A percentile compares a stretch with the other conserved stretches of the same genome.
Conservation (phyloP, 2,888 invertebrate species). For the Thysanoteuthis rhombus region DNA sequence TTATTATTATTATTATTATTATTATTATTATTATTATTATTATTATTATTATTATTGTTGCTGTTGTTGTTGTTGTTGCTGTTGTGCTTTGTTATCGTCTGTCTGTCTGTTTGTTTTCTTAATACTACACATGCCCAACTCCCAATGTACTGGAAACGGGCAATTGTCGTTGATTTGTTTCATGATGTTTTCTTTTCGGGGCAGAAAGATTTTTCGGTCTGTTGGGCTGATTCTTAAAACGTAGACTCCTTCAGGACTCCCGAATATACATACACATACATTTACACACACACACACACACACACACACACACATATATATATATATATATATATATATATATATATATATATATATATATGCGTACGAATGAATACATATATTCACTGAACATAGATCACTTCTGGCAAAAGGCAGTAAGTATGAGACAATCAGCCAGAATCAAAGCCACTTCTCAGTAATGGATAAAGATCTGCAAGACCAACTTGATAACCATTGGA, state of each 20-base stretch:
- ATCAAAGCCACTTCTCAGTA: too few relatives aligned
- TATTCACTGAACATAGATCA: too few relatives aligned
- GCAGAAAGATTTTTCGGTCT: not conserved
- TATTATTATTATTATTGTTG: not conserved
- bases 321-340: too few relatives aligned
- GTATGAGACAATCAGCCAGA: too few relatives aligned
- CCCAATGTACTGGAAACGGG: not conserved
- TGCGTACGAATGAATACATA: too few relatives aligned
- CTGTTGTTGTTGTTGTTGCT: not conserved
- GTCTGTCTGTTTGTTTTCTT: not conserved
- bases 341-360: too few relatives aligned
- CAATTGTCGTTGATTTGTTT: not conserved
- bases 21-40: not conserved
- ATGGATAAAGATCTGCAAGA: too few relatives aligned
- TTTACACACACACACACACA: too few relatives aligned
- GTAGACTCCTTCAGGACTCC: too few relatives aligned
- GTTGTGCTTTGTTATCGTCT: not conserved
- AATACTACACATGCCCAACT: not conserved
- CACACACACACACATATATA: too few relatives aligned
- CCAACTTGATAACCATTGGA: too few relatives aligned
- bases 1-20: not conserved
- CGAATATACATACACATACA: not conserved
- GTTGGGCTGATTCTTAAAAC: not conserved
- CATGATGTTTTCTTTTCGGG: not conserved
- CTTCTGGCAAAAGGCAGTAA: too few relatives aligned